Evolutionary conservation across 2,888 invertebrate genomes (phyloP).

Genomic region (Scaeva pyrastri): DNA sequence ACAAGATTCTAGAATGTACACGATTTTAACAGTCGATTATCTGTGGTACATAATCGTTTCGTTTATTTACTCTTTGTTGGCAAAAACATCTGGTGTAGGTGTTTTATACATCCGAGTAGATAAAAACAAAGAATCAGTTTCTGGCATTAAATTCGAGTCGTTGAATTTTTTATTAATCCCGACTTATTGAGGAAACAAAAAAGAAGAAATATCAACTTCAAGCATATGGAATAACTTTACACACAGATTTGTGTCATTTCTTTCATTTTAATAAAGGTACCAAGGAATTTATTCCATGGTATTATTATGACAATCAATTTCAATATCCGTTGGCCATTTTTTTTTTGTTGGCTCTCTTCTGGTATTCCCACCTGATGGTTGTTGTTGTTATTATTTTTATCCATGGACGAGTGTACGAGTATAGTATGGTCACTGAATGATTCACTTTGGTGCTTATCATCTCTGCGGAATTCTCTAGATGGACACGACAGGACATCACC

Average conservation of each 20-base stretch:
- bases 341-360: not conserved
- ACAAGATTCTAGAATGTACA: not conserved
- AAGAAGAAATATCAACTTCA: not conserved
- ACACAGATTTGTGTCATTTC: not conserved
- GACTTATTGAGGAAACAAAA: not conserved
- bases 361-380: too few relatives aligned
- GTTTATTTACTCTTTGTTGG: not conserved
- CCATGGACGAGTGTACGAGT: too few relatives aligned
- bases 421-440: not conserved
- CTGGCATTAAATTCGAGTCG: not conserved
- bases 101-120: too few relatives aligned
- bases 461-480: not conserved
- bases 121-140: not conserved
- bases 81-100: not conserved
- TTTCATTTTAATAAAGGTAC: not conserved
- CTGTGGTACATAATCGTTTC: slow-evolving; percentile 30
- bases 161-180: slow-evolving; percentile 1
- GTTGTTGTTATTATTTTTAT: not conserved
- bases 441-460: slow-evolving; percentile 18
- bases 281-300: not conserved
- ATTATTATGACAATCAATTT: not conserved
- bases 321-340: not conserved
- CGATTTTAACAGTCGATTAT: slow-evolving; percentile 45
- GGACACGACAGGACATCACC: not conserved
- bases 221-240: not conserved